Conservation (phyloP, 2,888 invertebrate species). For the Drosophila mettleri region DNA sequence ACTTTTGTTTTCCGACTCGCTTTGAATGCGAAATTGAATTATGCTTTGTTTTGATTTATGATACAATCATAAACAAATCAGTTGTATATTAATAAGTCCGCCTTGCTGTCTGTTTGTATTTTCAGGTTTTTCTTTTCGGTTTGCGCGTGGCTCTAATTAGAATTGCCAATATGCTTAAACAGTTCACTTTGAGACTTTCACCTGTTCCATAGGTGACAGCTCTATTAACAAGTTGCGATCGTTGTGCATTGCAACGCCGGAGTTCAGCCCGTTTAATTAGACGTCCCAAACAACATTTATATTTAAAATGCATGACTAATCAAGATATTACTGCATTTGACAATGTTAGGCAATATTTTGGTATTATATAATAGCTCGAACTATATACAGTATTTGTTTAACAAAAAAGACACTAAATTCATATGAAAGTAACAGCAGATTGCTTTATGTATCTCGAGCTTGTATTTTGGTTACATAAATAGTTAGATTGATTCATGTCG, state of each 20-base stretch:
- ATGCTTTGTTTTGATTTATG: conserved; percentile 34
- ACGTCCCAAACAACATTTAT: conserved; percentile 1
- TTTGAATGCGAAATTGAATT: conserved; percentile 28
- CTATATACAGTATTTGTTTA: not conserved
- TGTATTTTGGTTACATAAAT: not conserved
- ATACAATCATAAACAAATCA: conserved; percentile 26
- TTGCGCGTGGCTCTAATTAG: conserved; percentile 29
- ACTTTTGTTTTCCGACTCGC: conserved; percentile 3
- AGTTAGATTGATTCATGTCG: no score
- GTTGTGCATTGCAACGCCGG: not conserved
- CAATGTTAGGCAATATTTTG: conserved; percentile 1
- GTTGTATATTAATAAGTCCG: conserved; percentile 9
- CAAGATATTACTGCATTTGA: not conserved
- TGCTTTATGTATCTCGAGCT: not conserved
- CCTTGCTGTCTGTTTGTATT: not conserved
- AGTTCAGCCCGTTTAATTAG: conserved; percentile 23
- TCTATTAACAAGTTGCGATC: not conserved
- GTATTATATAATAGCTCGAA: conserved; percentile 11
- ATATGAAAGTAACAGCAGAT: not conserved
- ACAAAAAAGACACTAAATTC: not conserved
- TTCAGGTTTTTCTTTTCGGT: not conserved
- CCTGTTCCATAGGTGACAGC: not conserved
- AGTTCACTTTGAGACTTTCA: conserved; percentile 17
- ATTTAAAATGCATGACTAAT: conserved; percentile 1
- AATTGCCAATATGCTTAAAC: conserved; percentile 1